Evolutionary conservation across 2,797 vertebrate genomes (phyloP), one percentile per base, ranked within the genome.

Genomic region (Dendrocincla tyrannina): DNA sequence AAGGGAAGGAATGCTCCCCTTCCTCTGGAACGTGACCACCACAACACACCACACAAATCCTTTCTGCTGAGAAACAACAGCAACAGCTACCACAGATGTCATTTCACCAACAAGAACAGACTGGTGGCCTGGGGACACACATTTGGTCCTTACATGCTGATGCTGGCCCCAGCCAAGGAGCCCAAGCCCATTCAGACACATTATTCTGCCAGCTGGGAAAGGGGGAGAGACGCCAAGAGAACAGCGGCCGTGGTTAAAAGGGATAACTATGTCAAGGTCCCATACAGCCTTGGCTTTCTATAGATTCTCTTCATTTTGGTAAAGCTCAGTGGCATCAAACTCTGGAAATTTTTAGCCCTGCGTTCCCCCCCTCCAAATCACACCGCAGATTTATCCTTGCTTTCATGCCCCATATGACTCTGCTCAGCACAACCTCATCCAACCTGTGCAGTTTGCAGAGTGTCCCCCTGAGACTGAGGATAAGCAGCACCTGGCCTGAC

Each of bases 151-250:
- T 3, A 12, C 1, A 5, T 25, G 39, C 27, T 35, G 10, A 55
- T 47, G 32, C 10, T 80, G 52, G 16, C 58, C 39, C 22, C 27
- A 70, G 59, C 24, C 56, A 47, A 56, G 44, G 41, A 78, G 55
- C 33, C 23, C 4, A 4, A 75, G 13, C 37, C 49, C 85, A 39
- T 11, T 44, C 17, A 11, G 27, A 41, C 30, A 3, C 5, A 1
- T 52, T 37, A 74, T 13, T 53, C 32, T 67, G n/a, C 52, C 73
- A 44, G 25, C 7, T 13, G 39, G 32, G 24, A 56, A 72, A 81
- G 7, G 8, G 14, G 16, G 9, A 47, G 19, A 64, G 37, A 42
- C 0, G 3, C 35, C 1, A 3, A 74, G 35, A 69, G 50, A 59
- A 46, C 3, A 3, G 27, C 15, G 63, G 55, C 41, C 5, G 11